Evolutionary conservation across 2,113 vertebrate genomes (phyloP), one percentile per base, ranked within the genome.

Genomic region (Erinaceus europaeus): DNA sequence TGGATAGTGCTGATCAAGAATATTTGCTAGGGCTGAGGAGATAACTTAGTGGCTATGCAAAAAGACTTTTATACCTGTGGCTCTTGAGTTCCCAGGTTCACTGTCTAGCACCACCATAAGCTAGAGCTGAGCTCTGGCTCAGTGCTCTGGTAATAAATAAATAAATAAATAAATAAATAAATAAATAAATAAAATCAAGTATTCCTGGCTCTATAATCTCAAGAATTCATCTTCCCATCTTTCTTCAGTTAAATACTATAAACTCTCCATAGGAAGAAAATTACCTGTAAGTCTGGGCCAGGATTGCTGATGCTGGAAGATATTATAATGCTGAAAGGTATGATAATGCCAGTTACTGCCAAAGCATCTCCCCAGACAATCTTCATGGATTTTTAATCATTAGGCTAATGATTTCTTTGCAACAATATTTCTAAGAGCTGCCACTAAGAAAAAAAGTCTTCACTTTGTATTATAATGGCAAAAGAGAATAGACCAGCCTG

Each of bases 281-380:
- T 4, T 18, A n/a, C n/a, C n/a, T n/a, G n/a, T n/a, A n/a, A n/a
- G n/a, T n/a, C n/a, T n/a, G n/a, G n/a, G n/a, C n/a, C n/a, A n/a
- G n/a, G n/a, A n/a, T n/a, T n/a, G n/a, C n/a, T n/a, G n/a, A n/a
- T n/a, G n/a, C n/a, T n/a, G n/a, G n/a, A n/a, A 53, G 29, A 36
- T 89, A 86, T 67, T n/a, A 40, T n/a, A n/a, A n/a, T n/a, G n/a
- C n/a, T 74, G 59, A 92, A 88, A 53, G 2, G 3, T 48, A 25
- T 52, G 79, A 11, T 72, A 71, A 79, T 67, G 9, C 53, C 53
- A 57, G 27, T 21, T 17, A 52, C n/a, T 8, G 42, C n/a, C 44
- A 79, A 38, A 84, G 59, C 14, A 84, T 36, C 23, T n/a, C 29
- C 20, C 42, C 20, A 68, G 53, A 77, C 20, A 88, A 27, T 74